A percentile compares a stretch with the other conserved stretches of the same genome.
Evolutionary conservation across 2,113 vertebrate species (phyloP).

Genomic region (Nycticebus coucang): DNA sequence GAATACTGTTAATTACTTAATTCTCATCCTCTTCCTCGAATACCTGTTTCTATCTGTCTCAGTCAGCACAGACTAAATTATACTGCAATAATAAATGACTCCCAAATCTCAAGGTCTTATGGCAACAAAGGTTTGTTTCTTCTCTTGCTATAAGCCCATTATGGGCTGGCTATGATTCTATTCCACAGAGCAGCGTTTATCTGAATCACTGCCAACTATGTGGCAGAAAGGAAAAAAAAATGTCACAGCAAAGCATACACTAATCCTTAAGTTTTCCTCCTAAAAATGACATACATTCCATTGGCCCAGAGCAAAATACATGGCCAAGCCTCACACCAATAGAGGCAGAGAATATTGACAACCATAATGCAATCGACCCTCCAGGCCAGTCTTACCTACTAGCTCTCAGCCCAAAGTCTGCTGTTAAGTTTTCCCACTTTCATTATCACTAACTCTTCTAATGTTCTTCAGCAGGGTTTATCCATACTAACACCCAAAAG

Average conservation of each 20-base stretch:
- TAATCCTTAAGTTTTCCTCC: not conserved
- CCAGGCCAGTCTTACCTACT: not conserved
- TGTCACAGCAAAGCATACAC: not conserved
- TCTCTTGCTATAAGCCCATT: not conserved
- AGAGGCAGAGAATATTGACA: not conserved
- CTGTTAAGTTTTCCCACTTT: not conserved
- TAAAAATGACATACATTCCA: constrained; percentile 28
- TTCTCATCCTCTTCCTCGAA: not conserved
- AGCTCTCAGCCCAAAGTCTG: not conserved
- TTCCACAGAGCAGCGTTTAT: not conserved
- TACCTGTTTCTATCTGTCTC: not conserved
- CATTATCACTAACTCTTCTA: not conserved
- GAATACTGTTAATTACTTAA: not conserved
- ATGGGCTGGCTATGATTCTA: not conserved
- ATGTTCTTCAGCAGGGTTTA: not conserved
- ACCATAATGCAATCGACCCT: not conserved
- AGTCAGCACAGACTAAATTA: not conserved
- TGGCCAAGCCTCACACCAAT: not conserved
- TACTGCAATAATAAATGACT: not conserved
- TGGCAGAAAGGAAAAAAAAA: not conserved
- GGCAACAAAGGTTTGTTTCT: not conserved
- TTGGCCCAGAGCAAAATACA: not conserved
- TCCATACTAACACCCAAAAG: not conserved
- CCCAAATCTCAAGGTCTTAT: not conserved
- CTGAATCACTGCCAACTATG: not conserved